Evolutionary conservation across 2,113 vertebrate genomes (phyloP).

Genomic region (Cisticola juncidis): DNA sequence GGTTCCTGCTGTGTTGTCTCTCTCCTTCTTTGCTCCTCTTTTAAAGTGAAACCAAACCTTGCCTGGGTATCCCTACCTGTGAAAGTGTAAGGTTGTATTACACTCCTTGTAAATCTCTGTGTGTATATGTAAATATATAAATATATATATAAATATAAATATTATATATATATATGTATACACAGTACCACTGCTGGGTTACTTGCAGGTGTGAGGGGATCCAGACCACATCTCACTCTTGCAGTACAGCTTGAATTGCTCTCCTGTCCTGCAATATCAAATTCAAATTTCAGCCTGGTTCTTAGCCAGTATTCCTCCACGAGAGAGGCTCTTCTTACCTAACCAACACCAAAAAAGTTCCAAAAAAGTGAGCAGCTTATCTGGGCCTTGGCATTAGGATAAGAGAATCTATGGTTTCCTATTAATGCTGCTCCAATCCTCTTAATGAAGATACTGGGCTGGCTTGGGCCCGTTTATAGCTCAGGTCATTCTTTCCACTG

Average conservation of each 20-base stretch:
- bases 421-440: slow-evolving; percentile 63
- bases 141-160: rapidly evolving
- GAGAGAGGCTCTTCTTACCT: background rate
- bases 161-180: rapidly evolving
- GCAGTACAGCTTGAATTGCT: rapidly evolving
- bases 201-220: background rate
- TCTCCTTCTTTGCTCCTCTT: background rate
- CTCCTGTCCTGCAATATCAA: rapidly evolving
- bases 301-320: rapidly evolving
- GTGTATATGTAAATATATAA: rapidly evolving
- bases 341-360: background rate
- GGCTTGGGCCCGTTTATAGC: slow-evolving; percentile 61
- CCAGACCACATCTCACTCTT: background rate
- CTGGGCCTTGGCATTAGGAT: background rate
- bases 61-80: rapidly evolving
- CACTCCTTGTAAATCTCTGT: background rate
- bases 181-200: rapidly evolving
- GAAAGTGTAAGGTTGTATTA: rapidly evolving
- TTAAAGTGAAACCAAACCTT: rapidly evolving
- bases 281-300: background rate
- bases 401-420: background rate
- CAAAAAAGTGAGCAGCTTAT: background rate
- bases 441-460: slow-evolving; percentile 42
- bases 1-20: too few species aligned
- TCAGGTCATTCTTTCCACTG: slow-evolving; percentile 53